Evolutionary conservation across 2,113 vertebrate species (phyloP).

Genomic region (Callipepla californica): DNA sequence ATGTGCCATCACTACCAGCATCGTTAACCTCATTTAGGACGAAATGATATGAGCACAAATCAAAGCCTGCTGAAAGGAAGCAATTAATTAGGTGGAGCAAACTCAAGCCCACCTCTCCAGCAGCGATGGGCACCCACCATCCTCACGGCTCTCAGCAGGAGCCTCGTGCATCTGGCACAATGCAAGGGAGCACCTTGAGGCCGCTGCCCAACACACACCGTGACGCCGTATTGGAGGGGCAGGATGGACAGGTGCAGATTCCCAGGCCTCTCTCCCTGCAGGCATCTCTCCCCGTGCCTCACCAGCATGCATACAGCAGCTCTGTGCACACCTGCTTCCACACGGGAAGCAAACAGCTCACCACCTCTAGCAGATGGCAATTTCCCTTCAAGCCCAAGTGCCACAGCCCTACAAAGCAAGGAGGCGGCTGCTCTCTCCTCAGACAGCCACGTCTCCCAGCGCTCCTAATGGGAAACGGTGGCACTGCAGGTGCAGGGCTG

Average conservation of each 20-base stretch:
- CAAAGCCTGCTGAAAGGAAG: conserved; percentile 31
- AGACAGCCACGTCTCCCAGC: neutral
- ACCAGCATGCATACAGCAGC: neutral
- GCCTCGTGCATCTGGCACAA: neutral
- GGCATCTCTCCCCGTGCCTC: neutral
- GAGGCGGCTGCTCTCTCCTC: neutral
- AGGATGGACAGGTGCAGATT: neutral
- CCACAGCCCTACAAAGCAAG: conserved; percentile 28
- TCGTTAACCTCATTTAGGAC: conserved; percentile 44
- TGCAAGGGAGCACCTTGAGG: neutral
- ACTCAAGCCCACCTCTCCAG: neutral
- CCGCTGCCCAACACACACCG: neutral
- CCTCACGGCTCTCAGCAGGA: neutral
- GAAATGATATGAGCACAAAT: conserved; percentile 32
- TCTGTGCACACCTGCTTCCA: conserved; percentile 34
- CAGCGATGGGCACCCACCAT: neutral
- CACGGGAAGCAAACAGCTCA: conserved; percentile 20
- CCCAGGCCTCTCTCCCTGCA: neutral
- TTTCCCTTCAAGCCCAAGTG: conserved; percentile 50
- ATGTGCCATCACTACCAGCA: conserved; percentile 23
- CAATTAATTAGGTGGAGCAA: conserved; percentile 34
- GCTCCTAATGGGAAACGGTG: neutral
- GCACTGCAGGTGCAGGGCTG: neutral
- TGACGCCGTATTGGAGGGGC: neutral
- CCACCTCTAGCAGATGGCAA: conserved; percentile 39